Evolutionary conservation across 2,113 vertebrate genomes (phyloP), one percentile per base, ranked within the genome.

Genomic region (Taurulus bubalis): DNA sequence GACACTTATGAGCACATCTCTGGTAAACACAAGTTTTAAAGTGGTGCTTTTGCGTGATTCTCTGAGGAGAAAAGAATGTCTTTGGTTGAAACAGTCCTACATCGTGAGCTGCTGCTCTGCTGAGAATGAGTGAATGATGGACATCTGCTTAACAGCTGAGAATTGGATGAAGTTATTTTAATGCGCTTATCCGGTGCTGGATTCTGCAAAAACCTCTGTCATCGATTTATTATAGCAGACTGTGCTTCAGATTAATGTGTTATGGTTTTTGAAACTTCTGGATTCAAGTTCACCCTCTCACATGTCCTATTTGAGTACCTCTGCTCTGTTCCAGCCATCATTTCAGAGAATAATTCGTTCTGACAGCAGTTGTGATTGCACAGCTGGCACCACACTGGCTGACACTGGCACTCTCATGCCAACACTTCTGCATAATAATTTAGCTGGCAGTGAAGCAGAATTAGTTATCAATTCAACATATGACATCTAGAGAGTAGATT

Each of bases 401-500:
- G 28, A 45, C 60, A 32, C 58, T 30, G 59, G 9, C 55, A 65
- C 34, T 26, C 26, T 26, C n/a, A 12, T 45, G 14, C 40, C 20
- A 8, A 66, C 8, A 71, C 3, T 15, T 40, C 55, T 36, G 62
- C 36, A 56, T 30, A 53, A 26, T 47, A 58, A 20, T n/a, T 68
- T 4, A 28, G 20, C 40, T 79, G 55, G 34, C 72, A 32, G 66
- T 32, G 16, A 82, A 56, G 58, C 73, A 32, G 30, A 82, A 68
- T 30, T 30, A 71, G 82, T 75, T 40, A 58, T 81, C 73, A 30
- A 58, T 84, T 87, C 24, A 45, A 75, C 45, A 40, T 65, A 32
- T 28, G 10, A 28, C 18, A 85, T 53, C 30, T n/a, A 79, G 67
- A 75, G 59, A 59, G 26, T 49, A 24, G 30, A 59, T 62, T 66